Conservation (phyloP, 2,113 vertebrate species). For the Embiotoca jacksoni region DNA sequence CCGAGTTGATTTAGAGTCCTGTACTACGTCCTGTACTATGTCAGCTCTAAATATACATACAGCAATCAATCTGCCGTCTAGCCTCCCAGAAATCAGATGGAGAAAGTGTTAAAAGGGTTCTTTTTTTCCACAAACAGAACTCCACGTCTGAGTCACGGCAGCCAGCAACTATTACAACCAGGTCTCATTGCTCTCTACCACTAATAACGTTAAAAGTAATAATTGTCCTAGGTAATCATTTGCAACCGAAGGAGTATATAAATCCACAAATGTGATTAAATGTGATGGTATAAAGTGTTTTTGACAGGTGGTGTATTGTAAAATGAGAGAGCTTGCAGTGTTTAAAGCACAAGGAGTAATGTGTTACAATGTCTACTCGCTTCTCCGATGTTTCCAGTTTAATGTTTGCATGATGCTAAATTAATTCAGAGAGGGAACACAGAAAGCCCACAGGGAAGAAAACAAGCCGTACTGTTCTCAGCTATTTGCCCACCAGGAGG, state of each 20-base stretch:
- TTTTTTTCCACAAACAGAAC: constrained; percentile 46
- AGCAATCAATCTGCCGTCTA: constrained; percentile 53
- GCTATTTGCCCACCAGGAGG: neutral
- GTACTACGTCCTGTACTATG: constrained; percentile 18
- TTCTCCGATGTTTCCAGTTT: constrained; percentile 19
- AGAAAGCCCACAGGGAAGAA: neutral
- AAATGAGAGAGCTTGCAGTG: constrained; percentile 15
- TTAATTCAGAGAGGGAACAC: constrained; percentile 15
- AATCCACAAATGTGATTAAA: constrained; percentile 22
- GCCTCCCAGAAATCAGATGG: constrained; percentile 38
- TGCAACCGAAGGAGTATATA: neutral
- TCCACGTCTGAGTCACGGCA: constrained; percentile 25
- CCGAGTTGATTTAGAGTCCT: constrained; percentile 59
- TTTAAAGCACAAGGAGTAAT: constrained; percentile 6
- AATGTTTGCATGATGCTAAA: constrained; percentile 22
- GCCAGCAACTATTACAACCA: constrained; percentile 34
- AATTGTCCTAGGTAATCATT: constrained; percentile 2
- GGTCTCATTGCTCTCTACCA: constrained; percentile 31
- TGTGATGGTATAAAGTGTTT: constrained; percentile 32
- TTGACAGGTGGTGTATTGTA: neutral
- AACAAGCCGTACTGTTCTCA: constrained; percentile 17
- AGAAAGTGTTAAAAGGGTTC: constrained; percentile 56
- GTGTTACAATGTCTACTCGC: neutral
- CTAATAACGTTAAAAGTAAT: constrained; percentile 27
- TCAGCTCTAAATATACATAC: constrained; percentile 69